Evolutionary conservation across 2,797 vertebrate species (phyloP), one percentile per base, ranked within the genome.

Genomic region (Morelia viridis): DNA sequence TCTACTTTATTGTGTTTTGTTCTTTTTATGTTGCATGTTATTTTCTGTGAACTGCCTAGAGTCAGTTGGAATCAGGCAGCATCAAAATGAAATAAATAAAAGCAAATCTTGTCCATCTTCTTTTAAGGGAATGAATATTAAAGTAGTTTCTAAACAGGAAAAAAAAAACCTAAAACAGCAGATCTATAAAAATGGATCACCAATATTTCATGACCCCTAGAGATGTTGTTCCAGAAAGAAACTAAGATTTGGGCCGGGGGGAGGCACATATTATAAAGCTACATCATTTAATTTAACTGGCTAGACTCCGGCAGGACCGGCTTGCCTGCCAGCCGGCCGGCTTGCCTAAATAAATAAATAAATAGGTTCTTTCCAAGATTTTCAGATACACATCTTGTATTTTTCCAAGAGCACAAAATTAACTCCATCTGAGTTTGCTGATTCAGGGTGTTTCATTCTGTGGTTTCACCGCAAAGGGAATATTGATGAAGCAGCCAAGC

Each of bases 401-500:
- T 89, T 80, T 31, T 10, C n/a, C 53, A 93, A 50, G 64, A 92
- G 90, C n/a, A n/a, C 64, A 86, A 9, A 87, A 80, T 89, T 68
- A 88, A 60, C 5, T 88, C 46, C 80, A 53, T 5, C 57, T 26
- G 31, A 90, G 56, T 19, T 62, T 91, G 31, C 87, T 87, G 58
- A 89, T 88, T 56, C 50, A 17, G 15, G 71, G 17, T 19, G 57
- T 89, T 90, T 84, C 76, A 85, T 17, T 46, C 85, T 93, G 71
- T 50, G 53, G 89, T 93, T 92, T 91, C 0, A 0, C 92, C 87
- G 24, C 15, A 90, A 92, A 89, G 15, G 89, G 28, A 61, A 80
- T 26, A 68, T 87, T 80, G 76, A 80, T 71, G 84, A 53, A 41
- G n/a, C 2, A 57, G 50, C 19, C 68, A 57, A 90, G 64, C 50